Conservation (phyloP, 2,797 vertebrate genomes). For the Melanotaenia parkinsoni region DNA sequence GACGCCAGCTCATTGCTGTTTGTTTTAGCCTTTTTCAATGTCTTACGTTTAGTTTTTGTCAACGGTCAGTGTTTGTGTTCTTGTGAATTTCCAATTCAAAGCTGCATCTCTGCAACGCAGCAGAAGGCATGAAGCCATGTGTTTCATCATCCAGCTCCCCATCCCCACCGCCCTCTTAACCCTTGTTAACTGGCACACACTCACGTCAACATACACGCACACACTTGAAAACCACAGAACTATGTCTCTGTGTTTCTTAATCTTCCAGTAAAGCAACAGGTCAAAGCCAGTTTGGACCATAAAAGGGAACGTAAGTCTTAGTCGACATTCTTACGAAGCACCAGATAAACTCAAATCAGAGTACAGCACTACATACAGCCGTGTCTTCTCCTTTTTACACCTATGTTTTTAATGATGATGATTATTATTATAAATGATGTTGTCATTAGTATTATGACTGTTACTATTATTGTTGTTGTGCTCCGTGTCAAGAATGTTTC, state of each 20-base stretch:
- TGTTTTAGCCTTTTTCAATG: slow-evolving; percentile 81
- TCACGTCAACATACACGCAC: slow-evolving; percentile 35
- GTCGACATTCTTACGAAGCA: slow-evolving; percentile 36
- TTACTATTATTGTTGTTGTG: slow-evolving; percentile 82
- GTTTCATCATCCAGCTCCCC: slow-evolving; percentile 16
- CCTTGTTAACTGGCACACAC: slow-evolving; percentile 48
- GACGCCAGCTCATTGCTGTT: slow-evolving; percentile 87
- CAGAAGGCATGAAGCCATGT: slow-evolving; percentile 28
- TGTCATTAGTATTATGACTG: slow-evolving; percentile 80
- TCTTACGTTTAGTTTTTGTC: slow-evolving; percentile 66
- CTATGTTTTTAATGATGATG: slow-evolving; percentile 64
- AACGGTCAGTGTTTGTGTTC: slow-evolving; percentile 72
- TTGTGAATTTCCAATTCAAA: slow-evolving; percentile 70
- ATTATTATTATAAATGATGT: slow-evolving; percentile 73
- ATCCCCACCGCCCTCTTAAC: not conserved
- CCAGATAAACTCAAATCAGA: slow-evolving; percentile 39
- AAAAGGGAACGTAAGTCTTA: slow-evolving; percentile 58
- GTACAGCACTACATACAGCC: slow-evolving; percentile 55
- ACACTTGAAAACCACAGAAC: slow-evolving; percentile 48
- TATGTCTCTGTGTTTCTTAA: slow-evolving; percentile 48
- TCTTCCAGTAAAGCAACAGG: slow-evolving; percentile 48
- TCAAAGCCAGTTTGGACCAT: slow-evolving; percentile 64
- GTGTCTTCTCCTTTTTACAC: slow-evolving; percentile 65
- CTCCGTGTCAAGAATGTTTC: slow-evolving; percentile 79
- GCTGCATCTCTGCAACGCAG: slow-evolving; percentile 45